Conservation (phyloP, 1,140 invertebrate genomes). For the Thaumetopoea pityocampa region DNA sequence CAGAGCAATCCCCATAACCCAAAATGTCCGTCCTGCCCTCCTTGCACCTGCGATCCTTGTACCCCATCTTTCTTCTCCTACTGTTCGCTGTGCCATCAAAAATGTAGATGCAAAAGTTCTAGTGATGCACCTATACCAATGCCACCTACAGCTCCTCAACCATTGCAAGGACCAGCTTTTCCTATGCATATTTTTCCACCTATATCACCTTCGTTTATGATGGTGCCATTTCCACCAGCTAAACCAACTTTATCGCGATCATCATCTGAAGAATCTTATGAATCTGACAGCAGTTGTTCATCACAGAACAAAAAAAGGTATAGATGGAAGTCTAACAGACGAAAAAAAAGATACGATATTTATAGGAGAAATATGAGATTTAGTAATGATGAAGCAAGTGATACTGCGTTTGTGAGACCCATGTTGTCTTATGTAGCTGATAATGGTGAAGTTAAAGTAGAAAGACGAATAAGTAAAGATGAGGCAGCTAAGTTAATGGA, state of each 20-base stretch:
- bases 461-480: constrained; percentile 34
- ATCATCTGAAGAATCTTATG: constrained; percentile 13
- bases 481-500: constrained; percentile 34
- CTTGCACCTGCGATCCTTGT: constrained; percentile 48
- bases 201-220: constrained; percentile 15
- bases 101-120: constrained; percentile 37
- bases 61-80: constrained; percentile 55
- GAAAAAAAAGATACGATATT: constrained; percentile 18
- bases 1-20: too few species aligned
- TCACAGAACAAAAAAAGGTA: constrained; percentile 1
- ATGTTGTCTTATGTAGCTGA: constrained; percentile 37
- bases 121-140: neutral
- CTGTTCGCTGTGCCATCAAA: constrained; percentile 52
- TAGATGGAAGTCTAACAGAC: constrained; percentile 11
- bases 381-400: constrained; percentile 16
- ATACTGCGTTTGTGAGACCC: constrained; percentile 38
- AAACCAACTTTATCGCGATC: too few species aligned
- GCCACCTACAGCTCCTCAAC: neutral
- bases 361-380: constrained; percentile 21
- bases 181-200: too few species aligned
- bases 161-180: neutral
- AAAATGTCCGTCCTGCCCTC: constrained; percentile 46
- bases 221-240: constrained; percentile 8
- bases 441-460: constrained; percentile 41
- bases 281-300: neutral